Percentiles rank a stretch among this genome's conserved stretches.
These are phyloP conservation scores for Hipparchia sbordonii DNA, from an alignment of 2,888 invertebrate species.

Conservation along the genomic window DNA sequence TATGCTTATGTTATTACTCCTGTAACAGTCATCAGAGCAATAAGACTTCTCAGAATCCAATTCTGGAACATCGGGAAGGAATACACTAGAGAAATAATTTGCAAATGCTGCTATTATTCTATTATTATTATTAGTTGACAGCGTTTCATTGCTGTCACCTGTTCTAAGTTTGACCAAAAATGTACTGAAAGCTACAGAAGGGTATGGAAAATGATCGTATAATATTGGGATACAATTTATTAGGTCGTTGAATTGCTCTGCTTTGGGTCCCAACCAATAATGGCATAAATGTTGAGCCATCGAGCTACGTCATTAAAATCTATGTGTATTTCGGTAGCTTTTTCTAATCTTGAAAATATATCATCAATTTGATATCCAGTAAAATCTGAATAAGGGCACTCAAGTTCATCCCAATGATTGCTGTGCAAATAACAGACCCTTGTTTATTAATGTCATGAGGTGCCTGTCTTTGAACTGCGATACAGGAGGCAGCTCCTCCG, in stretches of 20 bases:
- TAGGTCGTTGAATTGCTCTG: slow-evolving; percentile 4
- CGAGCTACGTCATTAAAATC: slow-evolving; percentile 1
- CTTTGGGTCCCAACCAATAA: neutral
- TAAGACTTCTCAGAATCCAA: too few species aligned
- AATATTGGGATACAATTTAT: neutral
- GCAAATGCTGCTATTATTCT: too few species aligned
- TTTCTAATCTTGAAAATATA: slow-evolving; percentile 6
- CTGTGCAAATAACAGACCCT: neutral
- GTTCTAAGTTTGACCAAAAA: slow-evolving; percentile 31
- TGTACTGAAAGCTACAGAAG: slow-evolving; percentile 36
- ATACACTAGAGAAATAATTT: too few species aligned
- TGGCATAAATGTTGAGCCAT: slow-evolving; percentile 3
- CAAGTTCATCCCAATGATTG: slow-evolving; percentile 1
- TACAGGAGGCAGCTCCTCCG: too few species aligned
- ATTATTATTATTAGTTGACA: neutral
- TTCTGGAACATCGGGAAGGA: too few species aligned
- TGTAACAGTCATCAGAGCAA: too few species aligned
- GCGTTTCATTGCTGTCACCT: slow-evolving; percentile 33
- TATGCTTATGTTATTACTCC: too few species aligned
- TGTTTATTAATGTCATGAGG: slow-evolving; percentile 2
- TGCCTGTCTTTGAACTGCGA: neutral
- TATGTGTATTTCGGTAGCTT: neutral
- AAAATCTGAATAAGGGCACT: slow-evolving; percentile 4
- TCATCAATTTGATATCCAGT: slow-evolving; percentile 6
- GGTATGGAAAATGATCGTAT: slow-evolving; percentile 18